Evolutionary conservation across 2,888 invertebrate species (phyloP), one percentile per base, ranked within the genome.

Genomic region (Laspeyria flexula): DNA sequence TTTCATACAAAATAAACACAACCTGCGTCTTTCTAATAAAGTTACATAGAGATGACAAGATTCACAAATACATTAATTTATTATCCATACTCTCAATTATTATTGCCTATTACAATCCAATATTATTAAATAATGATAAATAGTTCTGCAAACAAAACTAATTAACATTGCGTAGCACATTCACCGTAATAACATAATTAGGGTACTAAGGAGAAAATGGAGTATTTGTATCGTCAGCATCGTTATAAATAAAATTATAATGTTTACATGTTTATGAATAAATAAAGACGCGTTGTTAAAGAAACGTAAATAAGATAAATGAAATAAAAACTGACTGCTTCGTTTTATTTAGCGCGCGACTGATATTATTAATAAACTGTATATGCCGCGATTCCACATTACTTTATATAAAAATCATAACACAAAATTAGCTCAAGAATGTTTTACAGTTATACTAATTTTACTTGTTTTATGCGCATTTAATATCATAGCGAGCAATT

Each of bases 111-210:
- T n/a, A n/a, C n/a, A n/a, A n/a, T n/a, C n/a, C n/a, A n/a, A n/a
- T n/a, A 37, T 25, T 11, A 31, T 25, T 64, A 58, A 42, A 42
- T 43, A 47, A 60, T 35, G 13, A 43, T 23, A 42, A 18, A 10
- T 39, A 60, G 46, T 52, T 31, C 25, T 15, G 0, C 27, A 25
- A 55, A 59, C 42, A 31, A 18, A 47, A 38, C 38, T 48, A 45
- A 59, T 67, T 55, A 55, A 43, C 34, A 21, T 35, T 29, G 33
- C 21, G 12, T 23, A 59, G 38, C 41, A 27, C 37, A 50, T 50
- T 58, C 29, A 21, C 13, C 40, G 39, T 47, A 55, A 42, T 44
- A 18, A 55, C 25, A 21, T 40, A 65, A 65, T 54, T 60, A 43
- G 29, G 39, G 18, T 9, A 47, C 46, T 43, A 52, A 47, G 16